Percentiles rank a stretch among this genome's conserved stretches.
These are phyloP conservation scores for Apostichopus leukothele DNA, from an alignment of 53 echinoderm and acorn worm genomes.

Conservation along the genomic window DNA sequence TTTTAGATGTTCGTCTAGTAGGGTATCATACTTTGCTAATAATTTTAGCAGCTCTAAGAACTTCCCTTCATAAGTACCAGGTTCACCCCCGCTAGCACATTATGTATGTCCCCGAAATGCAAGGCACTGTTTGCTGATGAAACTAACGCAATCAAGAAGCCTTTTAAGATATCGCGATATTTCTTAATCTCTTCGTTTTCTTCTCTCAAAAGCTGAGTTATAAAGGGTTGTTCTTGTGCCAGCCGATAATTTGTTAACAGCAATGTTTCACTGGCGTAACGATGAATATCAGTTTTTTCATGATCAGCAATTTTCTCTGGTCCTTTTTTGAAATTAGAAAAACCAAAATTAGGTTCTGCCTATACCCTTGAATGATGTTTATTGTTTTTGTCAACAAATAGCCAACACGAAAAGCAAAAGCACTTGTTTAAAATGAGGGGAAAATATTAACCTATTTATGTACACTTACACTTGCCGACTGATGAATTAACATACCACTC, in stretches of 20 bases:
- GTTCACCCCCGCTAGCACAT: not conserved
- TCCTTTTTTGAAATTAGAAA: slow-evolving; percentile 7
- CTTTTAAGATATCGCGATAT: slow-evolving; percentile 7
- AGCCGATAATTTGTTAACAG: slow-evolving; percentile 23
- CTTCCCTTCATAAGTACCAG: not conserved
- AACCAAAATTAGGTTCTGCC: slow-evolving; percentile 15
- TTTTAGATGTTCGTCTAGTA: not conserved
- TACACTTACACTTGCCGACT: slow-evolving; percentile 10
- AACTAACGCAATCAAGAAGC: slow-evolving; percentile 7
- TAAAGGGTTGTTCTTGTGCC: not conserved
- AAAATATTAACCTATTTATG: not conserved
- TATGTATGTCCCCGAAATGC: slow-evolving; percentile 7
- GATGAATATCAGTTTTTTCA: slow-evolving; percentile 20
- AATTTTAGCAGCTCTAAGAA: not conserved
- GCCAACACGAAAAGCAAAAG: slow-evolving; percentile 10
- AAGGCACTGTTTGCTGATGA: not conserved
- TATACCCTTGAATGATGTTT: not conserved
- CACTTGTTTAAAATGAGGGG: not conserved
- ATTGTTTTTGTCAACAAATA: slow-evolving; percentile 4
- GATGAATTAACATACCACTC: slow-evolving; percentile 15
- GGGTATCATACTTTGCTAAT: not conserved
- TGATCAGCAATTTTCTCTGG: slow-evolving; percentile 2
- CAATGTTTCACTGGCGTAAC: not conserved
- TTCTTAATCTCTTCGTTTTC: slow-evolving; percentile 8
- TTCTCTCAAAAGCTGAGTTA: not conserved